A percentile compares a stretch with the other conserved stretches of the same genome.
Conservation (phyloP, 37 sponge, comb jelly and placozoan species). For the Aplysina aerophoba region DNA sequence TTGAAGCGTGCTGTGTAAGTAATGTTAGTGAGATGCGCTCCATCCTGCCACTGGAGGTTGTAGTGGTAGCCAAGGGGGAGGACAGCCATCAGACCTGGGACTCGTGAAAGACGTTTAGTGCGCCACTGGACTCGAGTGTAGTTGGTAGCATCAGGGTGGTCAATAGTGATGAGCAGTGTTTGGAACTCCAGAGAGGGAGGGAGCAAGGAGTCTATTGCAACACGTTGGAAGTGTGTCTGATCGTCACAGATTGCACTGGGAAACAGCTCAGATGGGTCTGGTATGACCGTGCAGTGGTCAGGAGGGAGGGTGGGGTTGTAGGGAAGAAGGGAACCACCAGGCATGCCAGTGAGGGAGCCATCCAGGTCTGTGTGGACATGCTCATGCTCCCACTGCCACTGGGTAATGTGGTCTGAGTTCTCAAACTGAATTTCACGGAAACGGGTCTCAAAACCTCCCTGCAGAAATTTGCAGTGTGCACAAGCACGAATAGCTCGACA, state of each 20-base stretch:
- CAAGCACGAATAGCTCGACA: constrained; percentile 76
- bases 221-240: constrained; percentile 38
- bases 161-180: constrained; percentile 24
- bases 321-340: constrained; percentile 53
- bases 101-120: constrained; percentile 60
- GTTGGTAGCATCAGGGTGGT: neutral
- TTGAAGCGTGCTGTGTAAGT: constrained; percentile 43
- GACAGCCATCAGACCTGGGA: constrained; percentile 80
- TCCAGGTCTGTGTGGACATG: constrained; percentile 80
- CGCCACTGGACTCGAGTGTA: neutral
- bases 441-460: constrained; percentile 83
- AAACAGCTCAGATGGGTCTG: neutral
- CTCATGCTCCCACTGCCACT: constrained; percentile 89
- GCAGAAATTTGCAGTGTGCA: constrained; percentile 62
- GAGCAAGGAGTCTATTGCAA: constrained; percentile 51
- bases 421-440: constrained; percentile 67
- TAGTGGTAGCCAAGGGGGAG: constrained; percentile 60
- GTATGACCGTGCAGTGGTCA: constrained; percentile 29
- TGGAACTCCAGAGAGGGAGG: constrained; percentile 56
- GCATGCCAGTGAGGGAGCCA: constrained; percentile 76
- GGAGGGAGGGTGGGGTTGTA: constrained; percentile 29
- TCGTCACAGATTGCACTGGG: constrained; percentile 43
- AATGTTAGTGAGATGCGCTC: constrained; percentile 64
- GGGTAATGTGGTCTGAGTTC: constrained; percentile 37
- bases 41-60: constrained; percentile 48